A percentile compares a stretch with the other conserved stretches of the same genome.
These are phyloP conservation scores for Anoura caudifer DNA, from an alignment of 2,113 vertebrate genomes.

Conservation along the genomic window DNA sequence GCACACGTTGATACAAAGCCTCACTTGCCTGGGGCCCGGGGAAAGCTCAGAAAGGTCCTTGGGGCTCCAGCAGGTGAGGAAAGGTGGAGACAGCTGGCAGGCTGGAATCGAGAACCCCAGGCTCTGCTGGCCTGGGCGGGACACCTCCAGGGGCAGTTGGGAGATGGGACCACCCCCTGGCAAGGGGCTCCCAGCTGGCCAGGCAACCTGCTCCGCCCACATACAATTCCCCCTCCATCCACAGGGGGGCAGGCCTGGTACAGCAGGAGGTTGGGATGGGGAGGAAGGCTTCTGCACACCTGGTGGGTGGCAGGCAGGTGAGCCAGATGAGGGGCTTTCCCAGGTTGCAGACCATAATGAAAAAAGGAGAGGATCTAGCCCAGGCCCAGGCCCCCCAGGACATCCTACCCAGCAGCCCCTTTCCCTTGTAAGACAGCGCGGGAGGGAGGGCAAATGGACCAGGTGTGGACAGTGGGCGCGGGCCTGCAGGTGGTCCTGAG, in stretches of 20 bases:
- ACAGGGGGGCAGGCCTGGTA: neutral
- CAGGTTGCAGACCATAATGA: neutral
- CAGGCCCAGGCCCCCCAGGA: neutral
- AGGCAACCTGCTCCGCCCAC: neutral
- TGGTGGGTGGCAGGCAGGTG: neutral
- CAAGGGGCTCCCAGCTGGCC: too few relatives aligned
- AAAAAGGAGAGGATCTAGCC: neutral
- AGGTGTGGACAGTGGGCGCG: neutral
- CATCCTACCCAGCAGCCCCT: neutral
- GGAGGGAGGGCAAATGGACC: neutral
- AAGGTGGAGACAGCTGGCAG: fast-evolving
- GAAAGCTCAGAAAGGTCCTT: neutral
- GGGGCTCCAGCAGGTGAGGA: neutral
- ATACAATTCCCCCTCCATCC: neutral
- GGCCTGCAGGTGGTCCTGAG: neutral
- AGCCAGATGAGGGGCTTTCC: neutral
- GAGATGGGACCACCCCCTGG: neutral
- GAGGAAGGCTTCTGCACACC: neutral
- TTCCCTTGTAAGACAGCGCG: neutral
- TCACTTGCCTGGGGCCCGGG: fast-evolving
- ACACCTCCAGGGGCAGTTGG: too few relatives aligned
- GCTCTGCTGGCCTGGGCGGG: neutral
- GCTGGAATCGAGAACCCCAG: neutral
- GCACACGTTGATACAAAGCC: fast-evolving
- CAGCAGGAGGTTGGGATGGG: neutral